These are phyloP conservation scores for Tineola bisselliella DNA, from an alignment of 2,888 invertebrate genomes.

Conservation along the genomic window DNA sequence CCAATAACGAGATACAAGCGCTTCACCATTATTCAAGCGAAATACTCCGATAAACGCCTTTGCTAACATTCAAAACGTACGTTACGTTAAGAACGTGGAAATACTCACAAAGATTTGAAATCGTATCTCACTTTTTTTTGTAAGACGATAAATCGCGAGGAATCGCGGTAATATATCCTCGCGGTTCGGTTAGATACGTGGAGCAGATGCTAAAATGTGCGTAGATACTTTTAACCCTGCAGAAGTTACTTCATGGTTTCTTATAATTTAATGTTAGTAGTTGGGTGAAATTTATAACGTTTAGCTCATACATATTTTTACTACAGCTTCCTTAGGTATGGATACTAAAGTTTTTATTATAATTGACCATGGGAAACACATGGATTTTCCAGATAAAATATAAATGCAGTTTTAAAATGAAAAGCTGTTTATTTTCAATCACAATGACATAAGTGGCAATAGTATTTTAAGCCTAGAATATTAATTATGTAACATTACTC, in stretches of 20 bases:
- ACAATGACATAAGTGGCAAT: too few species aligned
- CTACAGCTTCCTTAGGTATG: too few species aligned
- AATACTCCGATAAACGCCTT: neutral
- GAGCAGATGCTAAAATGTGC: conserved; percentile 13
- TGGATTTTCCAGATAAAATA: too few species aligned
- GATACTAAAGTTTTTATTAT: too few species aligned
- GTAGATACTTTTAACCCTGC: conserved; percentile 8
- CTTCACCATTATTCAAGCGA: conserved; percentile 2
- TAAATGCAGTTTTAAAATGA: too few species aligned
- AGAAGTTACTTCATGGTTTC: neutral
- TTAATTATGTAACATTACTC: too few species aligned
- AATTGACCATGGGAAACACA: too few species aligned
- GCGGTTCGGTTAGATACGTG: conserved; percentile 1
- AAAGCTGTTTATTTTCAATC: too few species aligned
- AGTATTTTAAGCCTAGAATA: too few species aligned
- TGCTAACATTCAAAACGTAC: conserved; percentile 3
- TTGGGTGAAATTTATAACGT: too few species aligned
- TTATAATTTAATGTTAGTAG: neutral
- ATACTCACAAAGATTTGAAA: conserved; percentile 13
- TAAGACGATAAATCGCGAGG: conserved; percentile 14
- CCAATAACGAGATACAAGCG: neutral
- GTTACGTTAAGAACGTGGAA: conserved; percentile 1
- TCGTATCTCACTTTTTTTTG: conserved; percentile 13
- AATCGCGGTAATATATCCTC: conserved; percentile 14
- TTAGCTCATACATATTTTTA: too few species aligned